Conservation (phyloP, 2,113 vertebrate species). For the Centropus unirufus region DNA sequence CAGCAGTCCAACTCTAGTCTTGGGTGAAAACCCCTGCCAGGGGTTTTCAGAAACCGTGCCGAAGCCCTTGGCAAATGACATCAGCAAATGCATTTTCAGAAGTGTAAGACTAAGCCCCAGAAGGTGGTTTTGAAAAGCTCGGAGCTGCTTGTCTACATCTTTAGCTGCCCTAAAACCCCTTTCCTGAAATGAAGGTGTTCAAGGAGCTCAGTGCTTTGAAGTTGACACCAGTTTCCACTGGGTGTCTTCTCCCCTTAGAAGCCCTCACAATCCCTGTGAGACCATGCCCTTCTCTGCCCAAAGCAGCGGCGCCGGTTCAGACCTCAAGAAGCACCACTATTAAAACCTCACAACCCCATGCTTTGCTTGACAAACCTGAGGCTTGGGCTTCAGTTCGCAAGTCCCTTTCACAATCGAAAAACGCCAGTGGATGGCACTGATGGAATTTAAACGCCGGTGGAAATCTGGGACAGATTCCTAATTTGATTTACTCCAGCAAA, state of each 20-base stretch:
- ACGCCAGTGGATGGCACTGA: neutral
- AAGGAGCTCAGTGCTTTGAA: neutral
- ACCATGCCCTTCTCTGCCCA: neutral
- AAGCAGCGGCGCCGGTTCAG: neutral
- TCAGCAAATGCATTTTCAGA: neutral
- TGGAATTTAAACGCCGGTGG: neutral
- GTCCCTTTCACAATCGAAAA: neutral
- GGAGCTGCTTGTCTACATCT: neutral
- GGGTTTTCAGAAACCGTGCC: neutral
- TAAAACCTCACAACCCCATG: fast-evolving
- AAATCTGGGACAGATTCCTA: neutral
- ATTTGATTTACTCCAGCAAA: neutral
- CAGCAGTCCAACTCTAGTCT: neutral
- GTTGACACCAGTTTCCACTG: neutral
- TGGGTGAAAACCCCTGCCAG: neutral
- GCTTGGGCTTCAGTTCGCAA: neutral
- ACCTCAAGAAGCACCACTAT: neutral
- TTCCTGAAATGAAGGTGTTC: neutral
- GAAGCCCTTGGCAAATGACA: neutral
- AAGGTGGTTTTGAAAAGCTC: neutral
- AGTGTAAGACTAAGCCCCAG: neutral
- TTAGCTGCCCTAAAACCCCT: neutral
- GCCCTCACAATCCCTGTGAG: neutral
- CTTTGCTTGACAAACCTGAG: neutral
- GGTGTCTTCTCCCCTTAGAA: neutral